Base-by-base conservation (phyloP, 2,888 invertebrate genomes). In the Andrena chrysosceles region DNA sequence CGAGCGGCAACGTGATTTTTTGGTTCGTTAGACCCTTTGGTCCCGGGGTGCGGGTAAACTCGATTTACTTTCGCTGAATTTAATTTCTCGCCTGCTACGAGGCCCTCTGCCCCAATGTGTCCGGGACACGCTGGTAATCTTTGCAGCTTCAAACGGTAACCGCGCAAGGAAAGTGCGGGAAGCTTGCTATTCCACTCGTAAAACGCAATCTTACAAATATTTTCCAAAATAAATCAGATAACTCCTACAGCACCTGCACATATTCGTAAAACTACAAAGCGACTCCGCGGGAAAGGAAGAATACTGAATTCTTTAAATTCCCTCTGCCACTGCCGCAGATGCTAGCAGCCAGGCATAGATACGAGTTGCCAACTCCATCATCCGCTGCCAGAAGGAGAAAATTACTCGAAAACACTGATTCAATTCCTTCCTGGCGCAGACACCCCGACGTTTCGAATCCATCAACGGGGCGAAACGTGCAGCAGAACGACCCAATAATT, bases 41-140 rank as follows among this genome's bases (percentile, higher is more conserved):
- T 86, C 68, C 83, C 86, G 74, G 83, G 88, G 85, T 85, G 78
- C 82, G 83, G 81, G 86, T 85, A 92, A 93, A 93, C 81, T 90
- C 90, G 88, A 93, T 93, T 93, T 91, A 89, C 90, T 91, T 92
- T 92, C 91, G 85, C 89, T 92, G 90, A 93, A 92, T 93, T 93
- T 92, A 90, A 92, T 93, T 92, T 92, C 90, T 89, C 90, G 89
- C 88, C 86, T 85, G 79, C 69, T 66, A 80, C 70, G 59, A 78
- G 59, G 54, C 64, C 52, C 81, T 66, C 71, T 13, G 48, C 71
- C 68, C 68, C 62, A 67, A 35, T 20, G 31, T 75, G 59, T 69
- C 75, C 59, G 31, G 56, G 26, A 48, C 67, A 59, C 26, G 29
- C n/a, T 10, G 42, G 29, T 48, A 63, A 72, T 81, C 59, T 67